A percentile compares a stretch with the other conserved stretches of the same genome.
Evolutionary conservation across 2,113 vertebrate genomes (phyloP).

Genomic region (Ibidorhyncha struthersii): DNA sequence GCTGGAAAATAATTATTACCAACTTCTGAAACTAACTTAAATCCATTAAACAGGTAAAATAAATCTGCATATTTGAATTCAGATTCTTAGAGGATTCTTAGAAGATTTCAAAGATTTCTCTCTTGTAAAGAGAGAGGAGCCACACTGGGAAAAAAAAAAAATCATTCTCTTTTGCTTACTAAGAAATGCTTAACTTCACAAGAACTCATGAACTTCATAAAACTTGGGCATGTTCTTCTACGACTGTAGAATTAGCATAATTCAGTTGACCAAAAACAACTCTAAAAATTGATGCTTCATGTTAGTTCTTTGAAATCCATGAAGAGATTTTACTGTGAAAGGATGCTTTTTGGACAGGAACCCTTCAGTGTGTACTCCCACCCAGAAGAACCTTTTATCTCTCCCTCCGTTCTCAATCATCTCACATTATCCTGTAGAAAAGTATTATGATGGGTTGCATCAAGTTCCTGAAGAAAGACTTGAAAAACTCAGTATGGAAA

Average conservation of each 20-base stretch:
- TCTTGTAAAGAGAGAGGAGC: neutral
- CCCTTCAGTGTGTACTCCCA: neutral
- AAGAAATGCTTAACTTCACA: neutral
- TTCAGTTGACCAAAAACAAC: neutral
- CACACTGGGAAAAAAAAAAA: neutral
- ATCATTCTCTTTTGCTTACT: neutral
- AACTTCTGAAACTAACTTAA: neutral
- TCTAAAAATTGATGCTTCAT: neutral
- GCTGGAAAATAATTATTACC: neutral
- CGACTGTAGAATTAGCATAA: neutral
- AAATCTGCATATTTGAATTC: neutral
- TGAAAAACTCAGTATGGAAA: neutral
- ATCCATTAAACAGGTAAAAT: neutral
- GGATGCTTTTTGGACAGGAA: neutral
- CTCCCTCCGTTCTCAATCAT: neutral
- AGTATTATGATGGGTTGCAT: rapidly evolving
- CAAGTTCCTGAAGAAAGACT: neutral
- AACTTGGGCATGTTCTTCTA: neutral
- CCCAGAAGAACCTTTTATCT: neutral
- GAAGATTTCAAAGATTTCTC: neutral
- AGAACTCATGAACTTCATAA: neutral
- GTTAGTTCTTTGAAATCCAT: neutral
- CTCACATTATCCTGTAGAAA: neutral
- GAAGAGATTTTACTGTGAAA: neutral
- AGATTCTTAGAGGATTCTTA: neutral